Evolutionary conservation across 2,113 vertebrate species (phyloP).

Genomic region (Nannospalax galili): DNA sequence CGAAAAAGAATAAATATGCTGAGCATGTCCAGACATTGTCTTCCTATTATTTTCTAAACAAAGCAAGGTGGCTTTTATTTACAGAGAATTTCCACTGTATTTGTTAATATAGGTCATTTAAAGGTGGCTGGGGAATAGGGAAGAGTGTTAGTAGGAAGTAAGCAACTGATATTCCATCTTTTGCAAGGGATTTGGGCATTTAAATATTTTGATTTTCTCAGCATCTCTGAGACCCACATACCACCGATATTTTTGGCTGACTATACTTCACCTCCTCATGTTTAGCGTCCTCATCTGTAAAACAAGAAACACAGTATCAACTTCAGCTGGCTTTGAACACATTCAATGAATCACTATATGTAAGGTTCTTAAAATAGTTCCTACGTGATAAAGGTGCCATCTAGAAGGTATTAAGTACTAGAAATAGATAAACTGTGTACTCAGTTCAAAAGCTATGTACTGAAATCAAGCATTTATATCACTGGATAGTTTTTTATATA

Average conservation of each 20-base stretch:
- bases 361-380: not conserved
- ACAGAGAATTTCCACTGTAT: too few species aligned
- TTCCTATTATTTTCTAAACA: not conserved
- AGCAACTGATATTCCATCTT: not conserved
- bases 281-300: not conserved
- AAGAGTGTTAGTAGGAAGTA: not conserved
- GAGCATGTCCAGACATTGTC: not conserved
- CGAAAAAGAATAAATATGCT: not conserved
- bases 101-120: not conserved
- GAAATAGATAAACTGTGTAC: not conserved
- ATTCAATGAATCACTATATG: not conserved
- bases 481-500: constrained; percentile 14
- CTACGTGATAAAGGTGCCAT: not conserved
- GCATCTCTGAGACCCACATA: not conserved
- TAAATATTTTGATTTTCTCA: not conserved
- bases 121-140: fast-evolving
- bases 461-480: not conserved
- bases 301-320: not conserved
- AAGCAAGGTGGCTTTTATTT: not conserved
- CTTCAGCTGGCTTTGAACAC: not conserved
- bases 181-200: not conserved
- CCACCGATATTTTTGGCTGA: too few species aligned
- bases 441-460: not conserved
- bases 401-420: constrained; percentile 19
- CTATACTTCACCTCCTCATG: not conserved